Conservation (phyloP, 2,797 vertebrate genomes). For the Etheostoma perlongum region DNA sequence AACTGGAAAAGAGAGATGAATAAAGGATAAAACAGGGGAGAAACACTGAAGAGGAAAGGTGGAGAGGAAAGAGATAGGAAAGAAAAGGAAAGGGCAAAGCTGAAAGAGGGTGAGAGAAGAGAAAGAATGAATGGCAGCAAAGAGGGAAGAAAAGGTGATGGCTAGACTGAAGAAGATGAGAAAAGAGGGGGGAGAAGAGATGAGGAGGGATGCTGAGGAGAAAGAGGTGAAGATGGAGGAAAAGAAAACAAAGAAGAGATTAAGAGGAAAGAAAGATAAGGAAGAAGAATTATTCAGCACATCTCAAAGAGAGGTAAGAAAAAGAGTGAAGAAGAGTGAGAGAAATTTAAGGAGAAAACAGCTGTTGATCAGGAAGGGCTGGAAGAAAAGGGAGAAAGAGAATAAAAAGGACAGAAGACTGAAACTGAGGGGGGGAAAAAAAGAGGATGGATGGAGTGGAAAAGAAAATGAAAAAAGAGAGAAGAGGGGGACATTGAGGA, state of each 20-base stretch:
- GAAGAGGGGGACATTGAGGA: neutral
- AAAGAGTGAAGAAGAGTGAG: neutral
- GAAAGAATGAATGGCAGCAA: neutral
- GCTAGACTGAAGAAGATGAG: neutral
- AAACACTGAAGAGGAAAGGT: no score
- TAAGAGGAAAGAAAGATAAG: neutral
- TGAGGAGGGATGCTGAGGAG: slow-evolving; percentile 1
- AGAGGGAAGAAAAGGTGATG: neutral
- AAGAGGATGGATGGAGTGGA: neutral
- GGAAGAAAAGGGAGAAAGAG: neutral
- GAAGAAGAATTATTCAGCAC: no score
- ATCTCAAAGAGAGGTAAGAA: neutral
- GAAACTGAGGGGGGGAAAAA: neutral
- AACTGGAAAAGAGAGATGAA: neutral
- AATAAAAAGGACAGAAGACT: neutral
- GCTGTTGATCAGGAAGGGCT: neutral
- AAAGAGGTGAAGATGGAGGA: neutral
- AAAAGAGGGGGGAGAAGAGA: no score
- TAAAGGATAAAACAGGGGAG: neutral
- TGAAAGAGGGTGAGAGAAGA: neutral
- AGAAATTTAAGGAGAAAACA: neutral
- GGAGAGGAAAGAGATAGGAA: neutral
- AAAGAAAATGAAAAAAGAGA: neutral
- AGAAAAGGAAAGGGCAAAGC: neutral
- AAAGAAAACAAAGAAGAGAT: neutral